A percentile compares a stretch with the other conserved stretches of the same genome.
These are phyloP conservation scores for Caenorhabditis latens DNA, from an alignment of 1,140 invertebrate genomes.

Conservation along the genomic window DNA sequence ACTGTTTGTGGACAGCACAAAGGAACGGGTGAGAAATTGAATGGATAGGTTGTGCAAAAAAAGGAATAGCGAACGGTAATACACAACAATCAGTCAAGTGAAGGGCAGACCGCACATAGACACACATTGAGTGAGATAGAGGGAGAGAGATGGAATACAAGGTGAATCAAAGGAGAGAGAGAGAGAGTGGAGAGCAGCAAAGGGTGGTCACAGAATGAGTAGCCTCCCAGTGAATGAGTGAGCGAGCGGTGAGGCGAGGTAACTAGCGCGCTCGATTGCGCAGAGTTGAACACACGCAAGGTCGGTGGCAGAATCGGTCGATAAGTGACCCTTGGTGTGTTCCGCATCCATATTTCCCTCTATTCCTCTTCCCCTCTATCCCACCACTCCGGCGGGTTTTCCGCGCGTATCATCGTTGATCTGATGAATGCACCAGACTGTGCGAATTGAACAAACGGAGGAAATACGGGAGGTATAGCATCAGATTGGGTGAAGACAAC, in stretches of 20 bases:
- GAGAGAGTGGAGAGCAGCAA: too few relatives aligned
- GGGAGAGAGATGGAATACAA: background rate
- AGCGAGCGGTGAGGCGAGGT: conserved; percentile 27
- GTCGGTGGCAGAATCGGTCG: conserved; percentile 44
- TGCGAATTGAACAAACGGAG: background rate
- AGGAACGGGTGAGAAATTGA: background rate
- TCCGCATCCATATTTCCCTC: background rate
- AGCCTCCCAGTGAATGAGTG: conserved; percentile 6
- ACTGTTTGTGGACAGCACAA: background rate
- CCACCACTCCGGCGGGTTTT: background rate
- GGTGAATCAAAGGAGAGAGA: background rate
- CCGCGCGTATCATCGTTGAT: conserved; percentile 34
- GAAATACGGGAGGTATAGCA: background rate
- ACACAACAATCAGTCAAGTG: conserved; percentile 52
- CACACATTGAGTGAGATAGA: background rate
- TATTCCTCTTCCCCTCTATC: background rate
- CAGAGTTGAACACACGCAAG: conserved; percentile 48
- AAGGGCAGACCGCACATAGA: conserved; percentile 50
- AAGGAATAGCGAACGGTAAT: conserved; percentile 49
- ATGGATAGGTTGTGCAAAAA: conserved; percentile 39
- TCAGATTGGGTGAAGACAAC: background rate
- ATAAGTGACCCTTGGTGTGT: conserved; percentile 52
- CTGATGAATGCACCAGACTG: conserved; percentile 26
- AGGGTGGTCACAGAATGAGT: conserved; percentile 12
- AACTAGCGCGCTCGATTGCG: conserved; percentile 50